A percentile compares a stretch with the other conserved stretches of the same genome.
Conservation (phyloP, 2,113 vertebrate species). For the Scartelaos histophorus region DNA sequence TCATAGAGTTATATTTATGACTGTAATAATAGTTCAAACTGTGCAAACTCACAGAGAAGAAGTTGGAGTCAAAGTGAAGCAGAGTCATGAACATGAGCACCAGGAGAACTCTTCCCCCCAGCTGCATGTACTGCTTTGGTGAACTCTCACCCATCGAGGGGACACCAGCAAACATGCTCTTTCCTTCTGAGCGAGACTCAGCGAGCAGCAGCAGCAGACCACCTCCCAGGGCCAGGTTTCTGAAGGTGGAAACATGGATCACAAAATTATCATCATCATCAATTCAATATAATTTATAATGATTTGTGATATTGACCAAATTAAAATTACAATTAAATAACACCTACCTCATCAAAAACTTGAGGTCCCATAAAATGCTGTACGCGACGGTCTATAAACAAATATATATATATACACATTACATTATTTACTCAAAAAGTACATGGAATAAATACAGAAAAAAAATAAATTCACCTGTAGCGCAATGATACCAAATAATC, state of each 20-base stretch:
- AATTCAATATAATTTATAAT: background rate
- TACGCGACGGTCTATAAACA: slow-evolving; percentile 90
- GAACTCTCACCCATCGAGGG: slow-evolving; percentile 96
- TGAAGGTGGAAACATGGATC: slow-evolving; percentile 34
- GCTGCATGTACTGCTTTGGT: slow-evolving; percentile 98
- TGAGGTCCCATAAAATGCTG: slow-evolving; percentile 98
- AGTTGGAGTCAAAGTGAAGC: slow-evolving; percentile 91
- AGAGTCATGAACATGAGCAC: slow-evolving; percentile 99
- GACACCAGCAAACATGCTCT: slow-evolving; percentile 98
- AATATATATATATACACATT: slow-evolving; percentile 4
- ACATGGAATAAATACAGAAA: background rate
- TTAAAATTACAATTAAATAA: background rate
- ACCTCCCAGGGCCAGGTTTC: slow-evolving; percentile 95
- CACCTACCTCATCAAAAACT: slow-evolving; percentile 98
- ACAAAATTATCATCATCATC: background rate
- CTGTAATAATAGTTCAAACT: too few species aligned
- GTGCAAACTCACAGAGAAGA: slow-evolving; percentile 88
- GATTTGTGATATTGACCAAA: background rate
- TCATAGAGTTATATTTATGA: background rate
- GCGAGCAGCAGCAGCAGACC: slow-evolving; percentile 92
- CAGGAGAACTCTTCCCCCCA: slow-evolving; percentile 90
- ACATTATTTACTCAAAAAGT: background rate
- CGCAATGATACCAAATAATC: slow-evolving; percentile 94
- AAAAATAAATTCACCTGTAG: slow-evolving; percentile 83
- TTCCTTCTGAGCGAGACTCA: slow-evolving; percentile 93